phyloP scores from a whole-genome alignment of 2,888 invertebrate species.

The Calliopum simillimum region DNA sequence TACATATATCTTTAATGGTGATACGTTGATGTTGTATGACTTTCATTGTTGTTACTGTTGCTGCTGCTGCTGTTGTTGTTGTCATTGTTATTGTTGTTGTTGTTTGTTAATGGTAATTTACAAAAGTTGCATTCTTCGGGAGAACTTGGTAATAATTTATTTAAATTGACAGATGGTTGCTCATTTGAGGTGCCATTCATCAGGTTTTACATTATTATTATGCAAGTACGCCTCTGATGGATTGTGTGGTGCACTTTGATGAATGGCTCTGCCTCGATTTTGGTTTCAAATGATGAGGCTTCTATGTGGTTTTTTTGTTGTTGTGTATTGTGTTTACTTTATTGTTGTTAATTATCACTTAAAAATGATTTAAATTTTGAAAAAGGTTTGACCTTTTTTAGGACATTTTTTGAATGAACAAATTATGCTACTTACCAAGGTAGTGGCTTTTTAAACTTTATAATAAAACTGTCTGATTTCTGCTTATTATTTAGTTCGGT shows the following conservation, averaged over 20 bases:
- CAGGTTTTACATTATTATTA: conserved; percentile 63
- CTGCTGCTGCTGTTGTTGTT: conserved; percentile 9
- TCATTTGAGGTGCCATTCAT: conserved; percentile 65
- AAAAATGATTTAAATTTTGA: too few species aligned
- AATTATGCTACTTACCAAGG: too few species aligned
- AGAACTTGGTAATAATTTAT: conserved; percentile 61
- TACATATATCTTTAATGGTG: too few species aligned
- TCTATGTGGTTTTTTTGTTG: too few species aligned
- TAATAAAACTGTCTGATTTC: too few species aligned
- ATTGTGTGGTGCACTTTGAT: conserved; percentile 60
- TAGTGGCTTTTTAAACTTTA: too few species aligned
- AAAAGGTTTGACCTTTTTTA: too few species aligned
- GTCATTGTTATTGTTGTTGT: neutral
- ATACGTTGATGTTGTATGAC: conserved; percentile 9
- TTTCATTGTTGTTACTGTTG: neutral
- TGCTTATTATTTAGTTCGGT: too few species aligned
- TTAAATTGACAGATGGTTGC: conserved; percentile 65
- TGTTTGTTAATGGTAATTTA: conserved; percentile 15
- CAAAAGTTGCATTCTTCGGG: conserved; percentile 15
- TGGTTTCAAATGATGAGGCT: too few species aligned
- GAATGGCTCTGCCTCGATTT: conserved; percentile 40
- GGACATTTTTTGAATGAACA: too few species aligned
- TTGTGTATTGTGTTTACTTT: too few species aligned
- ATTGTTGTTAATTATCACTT: too few species aligned
- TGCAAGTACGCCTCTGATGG: conserved; percentile 60